A percentile compares a stretch with the other conserved stretches of the same genome.
Evolutionary conservation across 2,797 vertebrate species (phyloP).

Genomic region (Chrysocyon brachyurus): DNA sequence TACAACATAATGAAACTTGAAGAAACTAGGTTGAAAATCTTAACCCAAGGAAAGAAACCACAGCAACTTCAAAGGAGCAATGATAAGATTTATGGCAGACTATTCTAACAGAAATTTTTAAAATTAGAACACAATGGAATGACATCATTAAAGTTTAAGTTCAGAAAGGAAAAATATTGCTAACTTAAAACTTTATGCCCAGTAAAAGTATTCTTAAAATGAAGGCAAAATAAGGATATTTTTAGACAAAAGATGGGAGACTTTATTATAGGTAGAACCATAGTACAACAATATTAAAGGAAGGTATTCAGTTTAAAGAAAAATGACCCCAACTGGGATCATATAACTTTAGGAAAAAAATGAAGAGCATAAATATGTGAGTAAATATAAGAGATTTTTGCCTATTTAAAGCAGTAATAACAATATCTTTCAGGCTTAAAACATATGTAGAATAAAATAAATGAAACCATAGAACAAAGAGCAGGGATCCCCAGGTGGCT

Average conservation of each 20-base stretch:
- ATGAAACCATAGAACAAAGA: neutral
- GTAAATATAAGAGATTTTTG: neutral
- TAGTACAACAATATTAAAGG: neutral
- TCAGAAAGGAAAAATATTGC: neutral
- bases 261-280: neutral
- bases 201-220: neutral
- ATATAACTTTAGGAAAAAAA: neutral
- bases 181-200: neutral
- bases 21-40: neutral
- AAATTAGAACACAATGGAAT: neutral
- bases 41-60: neutral
- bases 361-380: neutral
- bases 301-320: neutral
- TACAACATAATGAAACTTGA: neutral
- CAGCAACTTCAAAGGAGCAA: neutral
- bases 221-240: neutral
- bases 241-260: slow-evolving; percentile 19
- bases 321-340: neutral
- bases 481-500: too few relatives aligned
- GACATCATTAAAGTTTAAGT: neutral
- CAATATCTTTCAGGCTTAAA: neutral
- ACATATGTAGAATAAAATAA: neutral
- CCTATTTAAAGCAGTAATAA: neutral
- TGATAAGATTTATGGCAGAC: neutral
- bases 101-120: neutral